Conservation (phyloP, 2,113 vertebrate species). For the Spea bombifrons region DNA sequence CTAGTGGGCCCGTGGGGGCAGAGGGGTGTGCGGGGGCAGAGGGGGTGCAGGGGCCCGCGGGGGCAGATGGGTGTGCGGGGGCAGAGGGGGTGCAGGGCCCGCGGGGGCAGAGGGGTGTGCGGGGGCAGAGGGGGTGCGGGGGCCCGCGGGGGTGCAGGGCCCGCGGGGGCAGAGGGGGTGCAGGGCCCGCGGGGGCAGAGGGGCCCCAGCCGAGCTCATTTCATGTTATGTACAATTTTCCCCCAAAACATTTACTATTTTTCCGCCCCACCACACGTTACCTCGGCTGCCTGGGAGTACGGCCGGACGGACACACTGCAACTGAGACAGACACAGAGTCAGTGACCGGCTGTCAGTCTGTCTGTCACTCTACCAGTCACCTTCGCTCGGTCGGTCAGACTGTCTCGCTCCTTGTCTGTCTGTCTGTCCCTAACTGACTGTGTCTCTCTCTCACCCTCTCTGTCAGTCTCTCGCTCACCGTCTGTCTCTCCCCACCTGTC, state of each 20-base stretch:
- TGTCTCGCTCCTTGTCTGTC: neutral
- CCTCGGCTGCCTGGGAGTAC: slow-evolving; percentile 12
- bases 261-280: neutral
- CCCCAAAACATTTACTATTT: no score
- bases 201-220: no score
- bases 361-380: neutral
- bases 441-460: neutral
- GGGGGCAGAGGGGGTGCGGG: neutral
- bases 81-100: neutral
- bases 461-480: neutral
- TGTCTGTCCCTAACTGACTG: neutral
- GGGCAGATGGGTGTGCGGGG: neutral
- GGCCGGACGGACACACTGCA: neutral
- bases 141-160: no score
- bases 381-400: no score
- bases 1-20: no score
- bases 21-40: neutral
- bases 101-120: no score
- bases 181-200: no score
- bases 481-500: neutral
- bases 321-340: neutral
- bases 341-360: neutral
- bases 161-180: no score
- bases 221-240: no score
- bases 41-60: neutral